Evolutionary conservation across 1,140 invertebrate species (phyloP), one percentile per base, ranked within the genome.

Genomic region (Diachasmimorpha longicaudata): DNA sequence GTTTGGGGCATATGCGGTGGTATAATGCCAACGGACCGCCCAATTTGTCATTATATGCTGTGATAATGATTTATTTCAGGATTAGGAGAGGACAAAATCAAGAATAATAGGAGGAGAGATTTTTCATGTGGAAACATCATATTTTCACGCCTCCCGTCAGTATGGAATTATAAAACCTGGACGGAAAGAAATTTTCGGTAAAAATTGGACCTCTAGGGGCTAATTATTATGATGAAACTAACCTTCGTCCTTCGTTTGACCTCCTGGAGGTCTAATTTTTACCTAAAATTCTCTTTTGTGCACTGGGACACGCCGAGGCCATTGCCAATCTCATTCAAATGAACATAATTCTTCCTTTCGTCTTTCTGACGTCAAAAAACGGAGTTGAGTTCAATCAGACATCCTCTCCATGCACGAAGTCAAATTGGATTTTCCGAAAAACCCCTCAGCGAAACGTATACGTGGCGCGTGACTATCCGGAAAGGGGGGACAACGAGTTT

Each of bases 341-440:
- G 31, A 42, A 42, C 39, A 42, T 42, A 39, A 19, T 42, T 44
- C n/a, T 13, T 0, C 21, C 19, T 16, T 52, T 13, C 36, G 25
- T 36, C 1, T 14, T 37, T 5, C 21, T 72, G 14, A 31, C 19
- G 42, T 44, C 39, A 46, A 70, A 21, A 70, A 46, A 19, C 21
- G 52, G n/a, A 8, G 8, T 70, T 58, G 31, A 39, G 16, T 19
- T 25, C 39, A 69, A 76, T 68, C 68, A 73, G 44, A 52, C 19
- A 16, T 42, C 39, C 39, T 48, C 63, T 72, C 77, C 77, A 77
- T 74, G 69, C 78, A 48, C 68, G 25, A 77, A 68, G 80, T 81
- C 80, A 84, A 84, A 84, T 84, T 84, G 82, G 82, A 84, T 84
- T 84, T 84, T 73, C 75, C 23, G 13, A 36, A 79, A 55, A 31